Conservation (phyloP, 2,797 vertebrate species). For the Naso thynnoides region DNA sequence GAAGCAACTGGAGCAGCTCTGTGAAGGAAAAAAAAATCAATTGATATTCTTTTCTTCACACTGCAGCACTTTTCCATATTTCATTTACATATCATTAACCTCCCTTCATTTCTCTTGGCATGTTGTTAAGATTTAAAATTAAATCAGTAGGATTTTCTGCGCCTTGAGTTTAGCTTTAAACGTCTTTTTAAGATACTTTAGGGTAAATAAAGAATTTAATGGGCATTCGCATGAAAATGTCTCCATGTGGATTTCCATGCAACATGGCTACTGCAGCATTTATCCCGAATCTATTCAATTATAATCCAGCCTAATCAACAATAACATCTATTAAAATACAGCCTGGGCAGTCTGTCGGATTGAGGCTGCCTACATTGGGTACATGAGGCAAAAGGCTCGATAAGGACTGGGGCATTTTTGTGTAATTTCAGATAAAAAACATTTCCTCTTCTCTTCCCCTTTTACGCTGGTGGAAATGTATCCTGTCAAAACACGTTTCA, state of each 20-base stretch:
- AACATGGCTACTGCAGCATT: conserved; percentile 32
- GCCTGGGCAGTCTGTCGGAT: conserved; percentile 19
- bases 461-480: conserved; percentile 65
- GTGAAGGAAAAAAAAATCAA: conserved; percentile 43
- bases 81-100: conserved; percentile 84
- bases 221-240: conserved; percentile 36
- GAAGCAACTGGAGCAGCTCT: conserved; percentile 60
- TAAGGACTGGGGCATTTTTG: conserved; percentile 37
- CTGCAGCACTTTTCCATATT: conserved; percentile 76
- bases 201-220: conserved; percentile 44
- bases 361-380: conserved; percentile 21
- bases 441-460: conserved; percentile 43
- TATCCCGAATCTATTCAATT: conserved; percentile 58
- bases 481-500: conserved; percentile 79
- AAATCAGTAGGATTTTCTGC: conserved; percentile 65
- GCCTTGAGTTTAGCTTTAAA: conserved; percentile 63
- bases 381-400: conserved; percentile 37
- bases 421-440: conserved; percentile 67
- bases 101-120: conserved; percentile 71
- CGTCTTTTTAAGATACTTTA: conserved; percentile 42
- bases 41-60: conserved; percentile 73
- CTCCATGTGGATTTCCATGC: conserved; percentile 25
- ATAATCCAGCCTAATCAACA: conserved; percentile 48
- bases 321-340: conserved; percentile 24
- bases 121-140: conserved; percentile 70